A percentile compares a stretch with the other conserved stretches of the same genome.
phyloP scores from a whole-genome alignment of 2,797 vertebrate genomes.

The Enteromius fasciolatus region DNA sequence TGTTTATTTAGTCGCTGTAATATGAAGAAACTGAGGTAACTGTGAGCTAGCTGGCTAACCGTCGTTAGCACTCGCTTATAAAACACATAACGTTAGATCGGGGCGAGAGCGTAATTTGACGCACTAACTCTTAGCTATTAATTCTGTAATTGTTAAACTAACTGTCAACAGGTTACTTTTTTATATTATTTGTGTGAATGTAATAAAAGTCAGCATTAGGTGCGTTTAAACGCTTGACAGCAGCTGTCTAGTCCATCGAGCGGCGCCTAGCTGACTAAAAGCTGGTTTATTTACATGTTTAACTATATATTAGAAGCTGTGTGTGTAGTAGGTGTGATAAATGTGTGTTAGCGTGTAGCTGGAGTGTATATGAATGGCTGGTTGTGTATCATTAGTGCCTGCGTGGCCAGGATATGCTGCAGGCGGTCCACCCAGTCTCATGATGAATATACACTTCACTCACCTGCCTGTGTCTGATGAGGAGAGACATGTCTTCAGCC shows the following conservation, averaged over 20 bases:
- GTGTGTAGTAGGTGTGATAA: neutral
- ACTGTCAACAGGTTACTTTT: neutral
- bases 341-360: neutral
- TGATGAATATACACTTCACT: neutral
- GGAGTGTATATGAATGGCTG: constrained; percentile 24
- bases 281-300: too few relatives aligned
- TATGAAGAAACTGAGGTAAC: neutral
- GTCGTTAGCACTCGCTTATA: neutral
- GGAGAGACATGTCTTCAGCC: neutral
- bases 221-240: neutral
- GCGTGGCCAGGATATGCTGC: constrained; percentile 38
- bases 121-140: neutral
- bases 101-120: neutral
- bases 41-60: constrained; percentile 27
- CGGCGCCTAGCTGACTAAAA: neutral
- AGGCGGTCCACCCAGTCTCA: neutral
- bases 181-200: neutral
- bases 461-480: constrained; percentile 2
- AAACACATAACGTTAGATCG: neutral
- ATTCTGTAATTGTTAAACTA: neutral
- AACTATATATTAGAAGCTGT: neutral
- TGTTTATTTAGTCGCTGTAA: neutral
- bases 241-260: neutral
- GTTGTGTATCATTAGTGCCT: constrained; percentile 35
- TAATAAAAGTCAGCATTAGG: neutral